Conservation (phyloP, 1,140 invertebrate genomes). For the Calliphora vicina region DNA sequence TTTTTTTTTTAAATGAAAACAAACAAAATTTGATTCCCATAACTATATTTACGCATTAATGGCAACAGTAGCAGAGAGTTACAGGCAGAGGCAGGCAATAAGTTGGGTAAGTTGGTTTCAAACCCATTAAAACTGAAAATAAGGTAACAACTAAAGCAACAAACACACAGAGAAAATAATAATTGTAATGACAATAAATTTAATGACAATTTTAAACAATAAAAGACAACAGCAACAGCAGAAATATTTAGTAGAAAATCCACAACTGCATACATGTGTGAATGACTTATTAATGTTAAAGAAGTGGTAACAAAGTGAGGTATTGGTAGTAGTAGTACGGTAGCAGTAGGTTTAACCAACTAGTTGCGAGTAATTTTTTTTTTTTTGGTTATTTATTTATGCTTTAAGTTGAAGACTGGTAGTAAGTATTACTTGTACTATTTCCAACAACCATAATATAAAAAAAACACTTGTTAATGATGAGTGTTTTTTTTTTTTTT, state of each 20-base stretch:
- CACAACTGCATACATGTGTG: not conserved
- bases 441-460: no score
- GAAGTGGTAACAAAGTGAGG: not conserved
- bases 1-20: not conserved
- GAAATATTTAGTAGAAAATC: no score
- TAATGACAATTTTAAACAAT: conserved; percentile 12
- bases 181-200: conserved; percentile 31
- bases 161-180: not conserved
- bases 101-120: not conserved
- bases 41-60: conserved; percentile 6
- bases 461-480: not conserved
- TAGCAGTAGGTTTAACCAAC: not conserved
- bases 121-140: not conserved
- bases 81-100: not conserved
- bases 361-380: not conserved
- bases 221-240: no score
- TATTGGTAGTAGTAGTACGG: not conserved
- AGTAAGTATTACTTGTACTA: no score
- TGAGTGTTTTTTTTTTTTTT: not conserved
- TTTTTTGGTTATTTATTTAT: not conserved
- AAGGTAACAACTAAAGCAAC: no score
- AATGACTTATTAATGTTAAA: not conserved
- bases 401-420: no score
- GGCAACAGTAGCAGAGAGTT: not conserved
- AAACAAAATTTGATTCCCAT: conserved; percentile 11